Evolutionary conservation across 2,888 invertebrate genomes (phyloP), one percentile per base, ranked within the genome.

Genomic region (Drosophila ezoana): DNA sequence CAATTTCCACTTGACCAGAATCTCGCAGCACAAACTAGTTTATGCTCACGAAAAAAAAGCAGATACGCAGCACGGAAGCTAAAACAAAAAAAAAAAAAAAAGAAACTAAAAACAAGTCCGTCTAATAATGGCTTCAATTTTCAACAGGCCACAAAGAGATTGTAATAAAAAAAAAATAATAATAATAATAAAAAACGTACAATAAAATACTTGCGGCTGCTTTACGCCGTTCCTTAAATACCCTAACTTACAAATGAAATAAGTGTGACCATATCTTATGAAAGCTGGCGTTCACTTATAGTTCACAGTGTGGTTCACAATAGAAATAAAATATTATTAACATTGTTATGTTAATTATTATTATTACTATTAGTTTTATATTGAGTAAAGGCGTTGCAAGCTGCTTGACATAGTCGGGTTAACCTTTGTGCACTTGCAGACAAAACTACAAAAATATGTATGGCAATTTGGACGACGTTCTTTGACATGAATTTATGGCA

Each of bases 401-500:
- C 37, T 41, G 11, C 0, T 4, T 54, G 45, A 9, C 0, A 16
- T 44, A 71, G 57, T 54, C 48, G 23, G 58, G 38, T 2, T 38
- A 48, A 18, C 43, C 60, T n/a, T 0, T 13, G 10, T 9, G 1
- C 2, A 10, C 23, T 66, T 52, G 23, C 44, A 47, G 10, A 14
- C 51, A 58, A 57, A 59, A 33, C 40, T 37, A 72, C 49, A 59
- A 53, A 81, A 71, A 79, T 75, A 65, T 79, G 56, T 70, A 76
- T 72, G 76, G 82, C 83, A 87, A 85, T 82, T 76, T 79, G 69
- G 73, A 87, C 87, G 77, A 82, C 80, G 84, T 81, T 77, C 89
- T 87, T 86, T 81, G 86, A 87, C 88, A 62, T 89, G 84, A 89
- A 89, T 87, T 86, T 88, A 89, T 88, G 86, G 89, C 89, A 86